These are phyloP conservation scores for Steinernema khuongi DNA, from an alignment of 1,140 invertebrate species.

Conservation along the genomic window DNA sequence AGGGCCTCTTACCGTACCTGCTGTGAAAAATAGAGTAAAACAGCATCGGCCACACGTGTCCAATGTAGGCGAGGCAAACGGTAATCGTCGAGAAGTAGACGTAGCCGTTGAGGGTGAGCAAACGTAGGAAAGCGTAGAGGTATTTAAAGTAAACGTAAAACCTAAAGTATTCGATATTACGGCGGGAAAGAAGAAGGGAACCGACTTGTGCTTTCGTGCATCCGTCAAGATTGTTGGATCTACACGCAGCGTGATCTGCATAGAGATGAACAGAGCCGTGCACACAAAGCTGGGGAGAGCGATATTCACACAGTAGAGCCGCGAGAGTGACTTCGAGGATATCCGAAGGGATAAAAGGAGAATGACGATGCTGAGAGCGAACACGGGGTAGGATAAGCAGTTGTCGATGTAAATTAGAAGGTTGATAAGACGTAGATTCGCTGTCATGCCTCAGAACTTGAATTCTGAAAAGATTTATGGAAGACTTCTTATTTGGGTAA, in stretches of 20 bases:
- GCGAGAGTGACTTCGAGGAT: not conserved
- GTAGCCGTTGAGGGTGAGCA: not conserved
- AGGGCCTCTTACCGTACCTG: not conserved
- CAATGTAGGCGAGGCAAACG: not conserved
- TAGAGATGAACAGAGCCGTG: not conserved
- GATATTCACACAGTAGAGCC: not conserved
- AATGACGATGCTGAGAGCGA: not conserved
- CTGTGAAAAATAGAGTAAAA: not conserved
- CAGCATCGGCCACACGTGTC: not conserved
- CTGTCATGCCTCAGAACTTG: no score
- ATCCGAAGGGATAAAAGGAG: not conserved
- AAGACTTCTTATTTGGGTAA: no score
- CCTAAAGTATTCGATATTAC: not conserved
- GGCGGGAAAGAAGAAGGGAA: no score
- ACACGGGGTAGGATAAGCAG: not conserved
- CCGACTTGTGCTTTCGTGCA: no score
- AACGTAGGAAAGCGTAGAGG: not conserved
- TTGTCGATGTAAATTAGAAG: no score
- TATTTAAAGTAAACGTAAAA: not conserved
- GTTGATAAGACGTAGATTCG: no score
- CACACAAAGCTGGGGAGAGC: not conserved
- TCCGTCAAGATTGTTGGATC: not conserved
- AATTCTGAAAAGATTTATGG: no score
- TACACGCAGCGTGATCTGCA: not conserved
- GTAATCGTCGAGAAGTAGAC: not conserved